These are phyloP conservation scores for Acestrorhynchus altus DNA, from an alignment of 2,797 vertebrate genomes.

Conservation along the genomic window DNA sequence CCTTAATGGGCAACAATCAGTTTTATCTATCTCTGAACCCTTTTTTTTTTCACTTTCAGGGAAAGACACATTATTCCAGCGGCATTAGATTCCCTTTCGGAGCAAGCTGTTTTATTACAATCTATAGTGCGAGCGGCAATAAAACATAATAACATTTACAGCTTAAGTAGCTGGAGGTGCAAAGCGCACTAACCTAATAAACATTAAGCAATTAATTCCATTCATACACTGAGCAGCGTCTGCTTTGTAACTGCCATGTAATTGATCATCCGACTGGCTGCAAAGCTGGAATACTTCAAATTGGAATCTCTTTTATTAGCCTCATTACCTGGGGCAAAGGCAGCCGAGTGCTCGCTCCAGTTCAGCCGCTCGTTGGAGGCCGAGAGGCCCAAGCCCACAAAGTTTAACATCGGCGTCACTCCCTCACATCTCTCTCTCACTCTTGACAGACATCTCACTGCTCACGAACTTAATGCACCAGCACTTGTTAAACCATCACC, in stretches of 20 bases:
- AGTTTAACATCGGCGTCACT: too few species aligned
- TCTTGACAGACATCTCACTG: background rate
- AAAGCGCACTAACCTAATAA: constrained; percentile 66
- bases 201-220: constrained; percentile 74
- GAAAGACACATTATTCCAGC: constrained; percentile 75
- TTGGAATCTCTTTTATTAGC: constrained; percentile 30
- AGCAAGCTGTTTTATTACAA: constrained; percentile 72
- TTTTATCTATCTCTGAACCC: constrained; percentile 74
- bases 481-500: constrained; percentile 11
- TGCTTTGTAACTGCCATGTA: constrained; percentile 42
- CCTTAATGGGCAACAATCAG: constrained; percentile 77
- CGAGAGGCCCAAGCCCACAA: too few species aligned
- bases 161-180: constrained; percentile 69
- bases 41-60: constrained; percentile 63
- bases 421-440: background rate
- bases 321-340: constrained; percentile 4
- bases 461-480: background rate
- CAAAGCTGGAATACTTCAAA: constrained; percentile 26
- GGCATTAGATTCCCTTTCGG: constrained; percentile 73
- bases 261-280: constrained; percentile 45
- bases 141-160: constrained; percentile 69
- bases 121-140: constrained; percentile 65
- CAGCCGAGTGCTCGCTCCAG: constrained; percentile 1
- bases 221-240: constrained; percentile 59
- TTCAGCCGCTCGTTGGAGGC: constrained; percentile 11